phyloP scores from a whole-genome alignment of 1,140 invertebrate species.

The Caligus rogercresseyi region DNA sequence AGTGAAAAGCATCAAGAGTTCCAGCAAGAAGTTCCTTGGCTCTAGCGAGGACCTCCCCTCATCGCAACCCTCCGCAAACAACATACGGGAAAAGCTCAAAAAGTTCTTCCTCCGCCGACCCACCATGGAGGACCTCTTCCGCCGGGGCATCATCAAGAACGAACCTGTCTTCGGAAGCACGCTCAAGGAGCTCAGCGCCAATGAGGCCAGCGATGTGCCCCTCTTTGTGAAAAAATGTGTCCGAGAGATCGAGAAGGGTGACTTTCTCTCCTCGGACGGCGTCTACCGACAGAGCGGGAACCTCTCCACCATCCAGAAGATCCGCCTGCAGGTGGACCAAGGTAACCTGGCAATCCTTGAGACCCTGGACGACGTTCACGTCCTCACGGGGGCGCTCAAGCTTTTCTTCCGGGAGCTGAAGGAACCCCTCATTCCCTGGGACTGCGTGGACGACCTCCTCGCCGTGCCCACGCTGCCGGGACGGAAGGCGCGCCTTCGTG shows the following conservation, averaged over 20 bases:
- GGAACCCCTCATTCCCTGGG: conserved; percentile 64
- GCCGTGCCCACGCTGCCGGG: conserved; percentile 30
- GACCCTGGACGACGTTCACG: conserved; percentile 59
- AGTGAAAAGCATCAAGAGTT: conserved; percentile 17
- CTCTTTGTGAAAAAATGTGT: conserved; percentile 7
- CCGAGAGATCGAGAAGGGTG: conserved; percentile 6
- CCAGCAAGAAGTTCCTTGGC: conserved; percentile 18
- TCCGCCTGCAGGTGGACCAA: conserved; percentile 49
- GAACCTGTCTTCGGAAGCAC: conserved; percentile 66
- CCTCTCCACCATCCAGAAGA: conserved; percentile 61
- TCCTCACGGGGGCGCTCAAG: conserved; percentile 75
- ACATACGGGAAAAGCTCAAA: conserved; percentile 44
- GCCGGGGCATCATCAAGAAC: conserved; percentile 66
- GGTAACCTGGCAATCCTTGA: conserved; percentile 46
- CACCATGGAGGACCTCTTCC: conserved; percentile 50
- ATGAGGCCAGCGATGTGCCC: conserved; percentile 29
- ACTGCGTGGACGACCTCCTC: conserved; percentile 49
- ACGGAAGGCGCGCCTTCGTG: conserved; percentile 39
- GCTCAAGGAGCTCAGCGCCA: conserved; percentile 40
- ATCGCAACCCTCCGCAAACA: conserved; percentile 22
- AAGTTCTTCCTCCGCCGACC: conserved; percentile 55
- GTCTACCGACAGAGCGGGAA: conserved; percentile 69
- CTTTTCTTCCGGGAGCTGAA: conserved; percentile 81
- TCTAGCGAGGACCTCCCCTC: conserved; percentile 20
- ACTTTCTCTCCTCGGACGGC: conserved; percentile 10